A percentile compares a stretch with the other conserved stretches of the same genome.
Conservation (phyloP, 2,113 vertebrate species). For the Eretmochelys imbricata region DNA sequence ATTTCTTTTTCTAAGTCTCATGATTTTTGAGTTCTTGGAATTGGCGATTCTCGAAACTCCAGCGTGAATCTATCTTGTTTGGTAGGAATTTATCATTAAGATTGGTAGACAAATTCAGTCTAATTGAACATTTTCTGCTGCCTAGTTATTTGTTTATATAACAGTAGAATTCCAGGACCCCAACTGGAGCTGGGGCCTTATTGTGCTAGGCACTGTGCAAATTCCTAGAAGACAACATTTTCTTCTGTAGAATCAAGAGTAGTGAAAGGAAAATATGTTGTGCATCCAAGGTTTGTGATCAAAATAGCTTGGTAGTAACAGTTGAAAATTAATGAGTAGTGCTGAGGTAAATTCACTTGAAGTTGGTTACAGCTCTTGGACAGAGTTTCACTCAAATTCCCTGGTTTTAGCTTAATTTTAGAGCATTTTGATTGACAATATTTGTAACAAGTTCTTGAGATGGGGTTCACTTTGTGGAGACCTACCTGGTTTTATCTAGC, state of each 20-base stretch:
- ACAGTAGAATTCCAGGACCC: background rate
- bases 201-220: background rate
- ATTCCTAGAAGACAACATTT: background rate
- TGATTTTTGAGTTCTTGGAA: background rate
- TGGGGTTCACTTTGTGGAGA: no score
- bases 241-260: background rate
- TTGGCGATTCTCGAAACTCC: background rate
- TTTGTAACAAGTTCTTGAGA: no score
- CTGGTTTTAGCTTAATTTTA: background rate
- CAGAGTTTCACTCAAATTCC: background rate
- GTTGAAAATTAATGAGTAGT: background rate
- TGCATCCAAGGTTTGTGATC: background rate
- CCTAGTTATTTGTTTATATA: background rate
- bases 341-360: no score
- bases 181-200: background rate
- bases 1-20: slow-evolving; percentile 2
- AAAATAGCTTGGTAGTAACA: background rate
- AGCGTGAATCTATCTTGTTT: background rate
- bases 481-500: no score
- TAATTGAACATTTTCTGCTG: slow-evolving; percentile 10
- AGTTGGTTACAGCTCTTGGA: background rate
- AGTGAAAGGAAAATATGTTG: background rate
- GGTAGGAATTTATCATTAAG: no score
- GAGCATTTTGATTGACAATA: background rate
- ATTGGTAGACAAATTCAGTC: background rate